Base-by-base conservation (phyloP, 2,113 vertebrate genomes). In the Turdus rufiventris region DNA sequence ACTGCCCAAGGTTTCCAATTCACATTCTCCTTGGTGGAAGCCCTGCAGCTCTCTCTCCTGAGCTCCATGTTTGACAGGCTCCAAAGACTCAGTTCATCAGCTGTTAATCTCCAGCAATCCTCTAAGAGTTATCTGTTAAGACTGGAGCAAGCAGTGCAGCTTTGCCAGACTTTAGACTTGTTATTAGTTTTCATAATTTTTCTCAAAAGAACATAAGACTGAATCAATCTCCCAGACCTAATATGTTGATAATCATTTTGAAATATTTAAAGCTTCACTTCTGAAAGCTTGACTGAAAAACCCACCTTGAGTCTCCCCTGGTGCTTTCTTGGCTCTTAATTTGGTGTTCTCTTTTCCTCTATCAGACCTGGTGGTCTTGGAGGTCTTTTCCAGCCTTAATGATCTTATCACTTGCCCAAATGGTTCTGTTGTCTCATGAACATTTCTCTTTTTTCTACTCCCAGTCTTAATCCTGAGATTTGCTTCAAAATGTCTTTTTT, bases 111-210 rank as follows among this genome's bases (percentile, higher is more conserved):
- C 75, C 85, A 84, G 61, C 71, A 81, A 83, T 97, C 94, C 92
- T 85, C 95, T 91, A 94, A 79, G 76, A 65, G 85, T 97, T 96
- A 89, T 97, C 97, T 97, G 84, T 88, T 96, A 96, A 60, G 84
- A 96, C 92, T 85, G 92, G 91, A 89, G 90, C 48, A 26, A 94
- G 91, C 89, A 75, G 76, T 13, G 68, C 83, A 86, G 94, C 94
- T 86, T 97, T 97, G 74, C 94, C 79, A 85, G 94, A 78, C 73
- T 97, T 54, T 18, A 93, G 91, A 65, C 20, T 82, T 91, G 10
- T 96, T 98, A 98, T 94, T 97, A 89, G 91, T 96, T 97, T 97
- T 95, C 94, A 96, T 96, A 93, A 80, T 96, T 97, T 95, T 96
- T 74, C 96, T 94, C 91, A 88, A 80, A 96, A 97, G 97, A 96